Conservation (phyloP, 2,888 invertebrate genomes). For the Oscheius onirici region DNA sequence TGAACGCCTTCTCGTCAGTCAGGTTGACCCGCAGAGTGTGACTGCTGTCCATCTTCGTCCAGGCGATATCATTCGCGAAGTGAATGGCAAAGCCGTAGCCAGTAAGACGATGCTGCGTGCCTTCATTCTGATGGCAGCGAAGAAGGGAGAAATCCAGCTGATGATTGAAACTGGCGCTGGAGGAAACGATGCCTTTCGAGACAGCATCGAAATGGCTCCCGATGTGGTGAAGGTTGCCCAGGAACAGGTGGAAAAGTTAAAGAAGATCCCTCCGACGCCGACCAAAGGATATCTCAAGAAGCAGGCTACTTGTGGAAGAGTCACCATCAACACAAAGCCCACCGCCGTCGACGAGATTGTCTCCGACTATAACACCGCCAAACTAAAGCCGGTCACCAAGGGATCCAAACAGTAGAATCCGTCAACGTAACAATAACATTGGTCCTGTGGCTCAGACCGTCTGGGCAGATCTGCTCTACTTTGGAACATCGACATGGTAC, state of each 20-base stretch:
- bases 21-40: conserved; percentile 45
- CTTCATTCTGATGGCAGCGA: conserved; percentile 2
- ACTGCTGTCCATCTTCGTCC: conserved; percentile 52
- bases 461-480: no score
- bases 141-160: conserved; percentile 29
- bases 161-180: conserved; percentile 47
- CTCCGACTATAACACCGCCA: no score
- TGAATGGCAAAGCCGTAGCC: conserved; percentile 46
- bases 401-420: no score
- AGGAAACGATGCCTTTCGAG: conserved; percentile 43
- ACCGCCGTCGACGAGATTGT: not conserved
- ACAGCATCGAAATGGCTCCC: conserved; percentile 51
- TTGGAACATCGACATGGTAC: no score
- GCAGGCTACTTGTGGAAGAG: not conserved
- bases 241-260: conserved; percentile 39
- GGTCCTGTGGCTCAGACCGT: no score
- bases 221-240: conserved; percentile 56
- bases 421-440: no score
- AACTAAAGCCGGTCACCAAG: not conserved
- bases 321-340: not conserved
- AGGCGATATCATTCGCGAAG: conserved; percentile 46
- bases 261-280: not conserved
- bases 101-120: conserved; percentile 53
- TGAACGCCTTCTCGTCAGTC: conserved; percentile 50
- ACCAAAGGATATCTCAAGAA: not conserved